Evolutionary conservation across 2,888 invertebrate genomes (phyloP), one percentile per base, ranked within the genome.

Genomic region (Yponomeuta evonymella): DNA sequence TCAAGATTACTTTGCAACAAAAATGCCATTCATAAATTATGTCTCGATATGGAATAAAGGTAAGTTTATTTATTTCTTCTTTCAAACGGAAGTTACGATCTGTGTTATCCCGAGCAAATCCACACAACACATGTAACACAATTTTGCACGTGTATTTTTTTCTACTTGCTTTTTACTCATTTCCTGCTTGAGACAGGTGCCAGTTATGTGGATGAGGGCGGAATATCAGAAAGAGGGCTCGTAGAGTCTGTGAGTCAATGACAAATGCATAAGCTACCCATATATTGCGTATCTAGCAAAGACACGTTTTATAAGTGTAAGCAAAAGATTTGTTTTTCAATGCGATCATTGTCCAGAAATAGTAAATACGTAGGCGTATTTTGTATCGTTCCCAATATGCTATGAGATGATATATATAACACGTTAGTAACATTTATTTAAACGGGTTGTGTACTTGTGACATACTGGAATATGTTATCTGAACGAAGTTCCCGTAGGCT

Each of bases 81-180:
- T 58, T 58, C 15, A 58, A 1, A 3, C 15, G 15, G 4, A 15
- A 12, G 15, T 58, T 15, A 58, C 51, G 51, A 8, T 51, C 11
- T 51, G 11, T 10, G 11, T 12, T 10, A 51, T 12, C 51, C 12
- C 2, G 51, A 58, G 51, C 51, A 58, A 58, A 58, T 2, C 12
- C 15, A 58, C 51, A 12, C 51, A 58, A 12, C 51, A 58, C 51
- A 15, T 58, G 51, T 58, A 58, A 15, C 51, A 58, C 15, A 30
- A 65, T 33, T 65, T 65, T 65, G 65, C 65, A 65, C 65, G 30
- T 65, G 33, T 30, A 29, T 11, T 23, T 65, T 43, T 58, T 58
- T 65, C 64, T 64, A 6, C 6, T 23, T 10, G 65, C 33, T 65
- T 65, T 65, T 30, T 6, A 12, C 29, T 12, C 12, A 33, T 30